Evolutionary conservation across 35 echinoderm and acorn worm genomes (phyloP), one percentile per base, ranked within the genome.

Genomic region (Apostichopus japonicus): DNA sequence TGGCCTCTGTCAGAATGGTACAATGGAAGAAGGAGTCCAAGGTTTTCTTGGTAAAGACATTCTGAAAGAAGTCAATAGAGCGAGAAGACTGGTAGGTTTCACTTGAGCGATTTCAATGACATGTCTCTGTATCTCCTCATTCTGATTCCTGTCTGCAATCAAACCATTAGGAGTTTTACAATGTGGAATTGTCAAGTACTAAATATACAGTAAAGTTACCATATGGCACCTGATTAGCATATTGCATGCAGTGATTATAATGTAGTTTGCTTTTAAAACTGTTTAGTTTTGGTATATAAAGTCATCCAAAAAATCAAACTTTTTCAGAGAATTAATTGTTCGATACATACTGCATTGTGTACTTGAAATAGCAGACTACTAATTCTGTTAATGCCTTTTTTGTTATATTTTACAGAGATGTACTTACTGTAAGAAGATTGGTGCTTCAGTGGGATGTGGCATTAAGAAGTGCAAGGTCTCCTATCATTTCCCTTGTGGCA

Each of bases 401-500:
- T 87, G 15, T 56, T 13, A 54, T 59, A 25, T 54, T 6, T 65
- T 87, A 14, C 86, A 87, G 86, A 87, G 25, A 87, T 87, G 86
- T n/a, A 16, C 56, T 58, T 87, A 23, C 57, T 87, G 86, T 58
- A 65, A 23, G 21, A 87, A 87, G 58, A 8, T 22, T 27, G 86
- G 86, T 87, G 86, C 86, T 9, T 87, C 86, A 16, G 24, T 87
- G 63, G 86, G 86, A 23, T 87, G 86, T 23, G 53, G 86, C 58
- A 87, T 87, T 10, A 87, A 87, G 16, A 87, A 87, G 55, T 87
- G 86, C 86, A 87, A 63, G 57, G 56, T 57, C 1, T 87, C 53
- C 58, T 87, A 87, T 22, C 86, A 87, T 87, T 87, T 61, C 57
- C 86, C 86, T 71, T 87, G 86, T 65, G 86, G 86, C 86, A 87